Evolutionary conservation across 2,113 vertebrate species (phyloP), one percentile per base, ranked within the genome.

Genomic region (Neopipo cinnamomea): DNA sequence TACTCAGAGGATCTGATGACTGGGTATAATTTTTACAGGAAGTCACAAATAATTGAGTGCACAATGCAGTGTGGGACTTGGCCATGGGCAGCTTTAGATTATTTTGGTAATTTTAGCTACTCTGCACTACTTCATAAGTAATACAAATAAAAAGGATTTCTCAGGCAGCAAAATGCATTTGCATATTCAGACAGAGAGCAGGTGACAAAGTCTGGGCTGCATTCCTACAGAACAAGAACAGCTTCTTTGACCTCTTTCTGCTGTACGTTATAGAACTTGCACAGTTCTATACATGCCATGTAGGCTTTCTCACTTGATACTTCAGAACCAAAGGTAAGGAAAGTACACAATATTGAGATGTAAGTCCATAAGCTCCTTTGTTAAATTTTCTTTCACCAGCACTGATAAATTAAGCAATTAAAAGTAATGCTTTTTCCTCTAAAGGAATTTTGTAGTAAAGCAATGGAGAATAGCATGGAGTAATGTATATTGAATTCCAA

Each of bases 351-450:
- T 82, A 88, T 6, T 55, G 65, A 93, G 89, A 67, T 78, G 75
- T 78, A 62, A 91, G 47, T 85, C 53, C 12, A 53, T 21, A 56
- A 94, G 33, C 30, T 55, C 13, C 33, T 88, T 78, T 6, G 2
- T 56, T 87, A 87, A 82, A 80, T 96, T 94, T 96, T 79, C 50
- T 96, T 97, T 58, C 44, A 58, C 87, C 96, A 88, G 42, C 15
- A 19, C 56, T 95, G 74, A 89, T 89, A 96, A 97, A 97, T 93
- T 87, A 97, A 41, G 83, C 87, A 95, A 95, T 96, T 97, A 97
- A 97, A 95, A 97, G 96, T 61, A 89, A 85, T n/a, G 14, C 1
- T 47, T 94, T 94, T 85, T 88, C 50, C 50, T 93, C 75, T 55
- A 85, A 87, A 88, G 50, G 55, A 93, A 71, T 79, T 89, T 70